Conservation (phyloP, 1,140 invertebrate genomes). For the Danaus plexippus region DNA sequence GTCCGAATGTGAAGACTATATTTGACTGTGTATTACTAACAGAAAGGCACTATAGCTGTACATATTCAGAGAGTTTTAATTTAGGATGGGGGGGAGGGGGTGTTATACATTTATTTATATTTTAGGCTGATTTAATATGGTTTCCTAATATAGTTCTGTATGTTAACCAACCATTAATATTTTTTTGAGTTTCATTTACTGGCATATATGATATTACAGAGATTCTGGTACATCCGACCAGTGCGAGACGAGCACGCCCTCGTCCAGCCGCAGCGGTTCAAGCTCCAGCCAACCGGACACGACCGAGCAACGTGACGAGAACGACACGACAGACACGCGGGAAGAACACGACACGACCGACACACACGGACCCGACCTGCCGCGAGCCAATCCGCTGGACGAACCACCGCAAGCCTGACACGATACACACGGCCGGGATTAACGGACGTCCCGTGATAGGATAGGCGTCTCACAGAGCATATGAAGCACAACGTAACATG, state of each 20-base stretch:
- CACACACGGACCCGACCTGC: slow-evolving; percentile 26
- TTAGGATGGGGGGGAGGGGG: too few species aligned
- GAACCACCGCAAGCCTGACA: slow-evolving; percentile 68
- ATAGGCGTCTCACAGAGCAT: not conserved
- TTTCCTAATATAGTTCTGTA: too few species aligned
- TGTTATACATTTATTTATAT: too few species aligned
- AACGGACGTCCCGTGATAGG: not conserved
- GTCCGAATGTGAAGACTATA: too few species aligned
- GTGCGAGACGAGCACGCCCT: slow-evolving; percentile 24
- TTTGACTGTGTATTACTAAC: too few species aligned
- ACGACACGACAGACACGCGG: slow-evolving; percentile 6
- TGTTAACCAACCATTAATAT: not conserved
- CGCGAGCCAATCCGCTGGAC: slow-evolving; percentile 56
- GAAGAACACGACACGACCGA: too few species aligned
- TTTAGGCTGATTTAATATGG: not conserved
- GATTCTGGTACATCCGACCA: slow-evolving; percentile 29
- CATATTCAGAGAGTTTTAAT: too few species aligned
- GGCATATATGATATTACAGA: slow-evolving; percentile 18
- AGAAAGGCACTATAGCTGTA: too few species aligned
- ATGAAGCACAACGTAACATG: too few species aligned
- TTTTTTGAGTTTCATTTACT: slow-evolving; percentile 2
- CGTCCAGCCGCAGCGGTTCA: slow-evolving; percentile 30
- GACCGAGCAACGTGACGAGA: slow-evolving; percentile 16
- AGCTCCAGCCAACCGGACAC: slow-evolving; percentile 27
- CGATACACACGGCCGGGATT: not conserved